Percentiles rank a stretch among this genome's conserved stretches.
Evolutionary conservation across 2,888 invertebrate genomes (phyloP).

Genomic region (Thysanoteuthis rhombus): DNA sequence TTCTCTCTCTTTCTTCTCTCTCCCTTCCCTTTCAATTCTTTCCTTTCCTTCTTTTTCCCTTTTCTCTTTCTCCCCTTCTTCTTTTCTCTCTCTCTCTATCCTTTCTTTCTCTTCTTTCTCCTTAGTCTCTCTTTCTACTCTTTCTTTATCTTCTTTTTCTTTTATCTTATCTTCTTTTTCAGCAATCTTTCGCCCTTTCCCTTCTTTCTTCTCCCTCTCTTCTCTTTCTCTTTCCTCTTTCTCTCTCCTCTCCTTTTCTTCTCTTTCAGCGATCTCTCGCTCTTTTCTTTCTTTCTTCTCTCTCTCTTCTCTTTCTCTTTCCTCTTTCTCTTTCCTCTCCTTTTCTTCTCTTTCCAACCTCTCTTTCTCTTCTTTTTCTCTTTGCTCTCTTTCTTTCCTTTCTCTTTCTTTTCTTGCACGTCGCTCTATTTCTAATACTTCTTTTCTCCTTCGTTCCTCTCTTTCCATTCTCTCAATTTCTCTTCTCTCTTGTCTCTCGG

Average conservation of each 20-base stretch:
- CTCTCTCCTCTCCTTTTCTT: background rate
- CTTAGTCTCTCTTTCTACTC: background rate
- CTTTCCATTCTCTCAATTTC: background rate
- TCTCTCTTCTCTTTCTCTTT: background rate
- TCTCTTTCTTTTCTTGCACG: background rate
- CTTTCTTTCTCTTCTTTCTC: background rate
- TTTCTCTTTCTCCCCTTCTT: background rate
- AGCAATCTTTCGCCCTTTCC: background rate
- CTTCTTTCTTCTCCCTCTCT: background rate
- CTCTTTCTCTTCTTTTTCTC: background rate
- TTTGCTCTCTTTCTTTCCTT: background rate
- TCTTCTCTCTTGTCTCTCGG: background rate
- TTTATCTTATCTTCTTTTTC: background rate
- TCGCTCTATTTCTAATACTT: background rate
- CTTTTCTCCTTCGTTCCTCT: background rate
- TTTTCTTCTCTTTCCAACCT: background rate
- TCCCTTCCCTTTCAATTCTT: background rate
- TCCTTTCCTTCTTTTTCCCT: background rate
- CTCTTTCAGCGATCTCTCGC: background rate
- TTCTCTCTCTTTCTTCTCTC: background rate
- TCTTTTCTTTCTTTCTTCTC: background rate
- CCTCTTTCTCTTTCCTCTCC: background rate
- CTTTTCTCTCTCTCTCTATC: background rate
- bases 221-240: background rate
- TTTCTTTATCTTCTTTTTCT: background rate